phyloP scores from a whole-genome alignment of 1,140 invertebrate species.

The Muscidifurax raptorellus region DNA sequence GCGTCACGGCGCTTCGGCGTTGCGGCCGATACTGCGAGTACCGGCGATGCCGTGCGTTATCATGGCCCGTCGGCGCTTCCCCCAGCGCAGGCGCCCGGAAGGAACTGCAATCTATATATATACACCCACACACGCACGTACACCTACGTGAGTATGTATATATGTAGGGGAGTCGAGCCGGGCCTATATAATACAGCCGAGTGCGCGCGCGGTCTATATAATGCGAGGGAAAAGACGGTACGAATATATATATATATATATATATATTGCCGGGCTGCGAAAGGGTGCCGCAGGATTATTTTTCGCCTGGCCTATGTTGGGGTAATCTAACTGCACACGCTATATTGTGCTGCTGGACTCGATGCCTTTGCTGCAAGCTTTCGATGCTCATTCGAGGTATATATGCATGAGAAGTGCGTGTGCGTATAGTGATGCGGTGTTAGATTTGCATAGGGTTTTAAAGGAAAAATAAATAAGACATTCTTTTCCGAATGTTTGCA shows the following conservation, averaged over 20 bases:
- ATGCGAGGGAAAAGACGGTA: background rate
- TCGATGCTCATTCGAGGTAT: too few species aligned
- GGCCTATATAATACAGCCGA: background rate
- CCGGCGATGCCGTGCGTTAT: conserved; percentile 59
- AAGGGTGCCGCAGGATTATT: background rate
- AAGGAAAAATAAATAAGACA: too few species aligned
- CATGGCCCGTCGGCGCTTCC: conserved; percentile 50
- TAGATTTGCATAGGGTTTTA: too few species aligned
- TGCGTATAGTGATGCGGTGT: too few species aligned
- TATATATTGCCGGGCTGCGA: background rate
- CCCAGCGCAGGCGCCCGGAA: conserved; percentile 57
- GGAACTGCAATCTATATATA: conserved; percentile 42
- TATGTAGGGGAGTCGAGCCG: background rate
- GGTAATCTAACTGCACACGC: too few species aligned
- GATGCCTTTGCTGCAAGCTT: too few species aligned
- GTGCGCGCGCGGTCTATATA: background rate
- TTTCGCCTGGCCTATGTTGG: background rate
- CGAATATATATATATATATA: too few species aligned
- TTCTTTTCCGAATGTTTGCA: too few species aligned
- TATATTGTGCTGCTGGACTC: too few species aligned
- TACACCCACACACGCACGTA: background rate
- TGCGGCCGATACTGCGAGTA: conserved; percentile 61
- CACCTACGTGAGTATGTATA: background rate
- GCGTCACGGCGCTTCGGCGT: conserved; percentile 62
- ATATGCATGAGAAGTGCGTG: too few species aligned